Percentiles rank a stretch among this genome's conserved stretches.
These are phyloP conservation scores for Ochropleura leucogaster DNA, from an alignment of 2,888 invertebrate genomes.

Conservation along the genomic window DNA sequence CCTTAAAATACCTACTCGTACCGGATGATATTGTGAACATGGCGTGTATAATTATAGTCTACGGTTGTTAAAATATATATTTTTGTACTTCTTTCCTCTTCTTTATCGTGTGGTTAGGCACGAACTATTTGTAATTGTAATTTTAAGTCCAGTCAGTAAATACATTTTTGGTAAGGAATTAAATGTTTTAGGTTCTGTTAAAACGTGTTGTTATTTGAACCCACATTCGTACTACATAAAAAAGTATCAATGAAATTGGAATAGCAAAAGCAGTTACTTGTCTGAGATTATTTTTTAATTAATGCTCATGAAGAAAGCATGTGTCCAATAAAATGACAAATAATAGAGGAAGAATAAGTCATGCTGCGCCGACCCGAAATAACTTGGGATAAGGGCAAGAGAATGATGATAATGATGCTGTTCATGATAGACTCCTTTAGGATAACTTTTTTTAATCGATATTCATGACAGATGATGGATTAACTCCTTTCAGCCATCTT, in stretches of 20 bases:
- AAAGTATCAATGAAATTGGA: not conserved
- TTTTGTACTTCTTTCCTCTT: slow-evolving; percentile 9
- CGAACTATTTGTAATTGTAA: too few relatives aligned
- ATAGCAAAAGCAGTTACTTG: not conserved
- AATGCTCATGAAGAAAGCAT: not conserved
- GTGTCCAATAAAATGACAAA: too few relatives aligned
- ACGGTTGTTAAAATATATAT: not conserved
- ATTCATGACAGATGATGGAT: slow-evolving; percentile 5
- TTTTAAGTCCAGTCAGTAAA: not conserved
- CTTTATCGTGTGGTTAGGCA: too few relatives aligned
- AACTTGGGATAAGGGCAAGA: too few relatives aligned
- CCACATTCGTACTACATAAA: not conserved
- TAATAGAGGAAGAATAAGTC: too few relatives aligned
- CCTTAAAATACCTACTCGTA: not conserved
- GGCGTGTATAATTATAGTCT: not conserved
- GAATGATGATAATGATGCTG: too few relatives aligned
- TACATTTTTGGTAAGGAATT: slow-evolving; percentile 28
- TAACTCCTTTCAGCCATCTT: not conserved
- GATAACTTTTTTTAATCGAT: slow-evolving; percentile 1
- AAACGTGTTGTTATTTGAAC: not conserved
- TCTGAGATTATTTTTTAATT: not conserved
- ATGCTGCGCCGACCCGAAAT: too few relatives aligned
- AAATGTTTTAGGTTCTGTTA: slow-evolving; percentile 27
- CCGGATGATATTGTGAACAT: slow-evolving; percentile 15
- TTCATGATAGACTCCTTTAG: too few relatives aligned